A percentile compares a stretch with the other conserved stretches of the same genome.
Conservation (phyloP, 2,797 vertebrate genomes). For the Syngnathus rostellatus region DNA sequence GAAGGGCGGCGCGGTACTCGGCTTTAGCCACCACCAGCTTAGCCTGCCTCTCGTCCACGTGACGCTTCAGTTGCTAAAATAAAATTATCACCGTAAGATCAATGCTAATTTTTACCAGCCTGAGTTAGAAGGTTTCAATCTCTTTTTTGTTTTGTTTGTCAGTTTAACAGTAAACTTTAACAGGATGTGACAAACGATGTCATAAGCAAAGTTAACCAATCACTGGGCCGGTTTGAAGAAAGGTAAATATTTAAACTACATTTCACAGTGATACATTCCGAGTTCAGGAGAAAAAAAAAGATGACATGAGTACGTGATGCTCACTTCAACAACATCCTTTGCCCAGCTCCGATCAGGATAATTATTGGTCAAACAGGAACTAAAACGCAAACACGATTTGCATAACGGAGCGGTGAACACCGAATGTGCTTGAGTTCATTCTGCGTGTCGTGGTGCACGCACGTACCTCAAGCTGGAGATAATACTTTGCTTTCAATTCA, state of each 20-base stretch:
- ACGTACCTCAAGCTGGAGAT: constrained; percentile 89
- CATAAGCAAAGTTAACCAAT: not conserved
- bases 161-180: not conserved
- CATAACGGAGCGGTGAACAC: not conserved
- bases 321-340: not conserved
- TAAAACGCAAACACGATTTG: not conserved
- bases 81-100: not conserved
- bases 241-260: not conserved
- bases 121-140: too few species aligned
- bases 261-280: not conserved
- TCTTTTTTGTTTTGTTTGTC: not conserved
- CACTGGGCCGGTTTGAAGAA: not conserved
- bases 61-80: constrained; percentile 83
- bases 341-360: not conserved
- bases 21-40: constrained; percentile 83
- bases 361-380: not conserved
- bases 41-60: constrained; percentile 84
- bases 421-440: too few species aligned
- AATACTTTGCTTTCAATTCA: constrained; percentile 96
- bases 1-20: constrained; percentile 83
- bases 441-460: constrained; percentile 12
- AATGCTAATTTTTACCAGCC: too few species aligned
- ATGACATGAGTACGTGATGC: not conserved
- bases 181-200: not conserved
- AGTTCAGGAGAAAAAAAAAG: not conserved